Base-by-base conservation (phyloP, 2,113 vertebrate genomes). In the Dipodomys spectabilis region DNA sequence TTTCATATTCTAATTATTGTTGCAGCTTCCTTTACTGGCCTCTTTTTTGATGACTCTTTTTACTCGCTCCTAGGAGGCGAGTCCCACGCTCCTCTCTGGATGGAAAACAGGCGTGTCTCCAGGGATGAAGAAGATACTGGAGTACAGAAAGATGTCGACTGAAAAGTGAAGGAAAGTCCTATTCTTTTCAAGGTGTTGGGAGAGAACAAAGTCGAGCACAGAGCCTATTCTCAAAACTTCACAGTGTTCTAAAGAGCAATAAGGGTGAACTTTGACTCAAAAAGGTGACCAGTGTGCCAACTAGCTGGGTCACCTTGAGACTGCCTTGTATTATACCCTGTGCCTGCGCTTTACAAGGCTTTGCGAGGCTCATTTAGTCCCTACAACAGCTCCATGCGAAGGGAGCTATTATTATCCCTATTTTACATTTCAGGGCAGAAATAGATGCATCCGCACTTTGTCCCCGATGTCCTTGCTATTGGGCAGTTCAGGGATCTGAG, bases 1-100 rank as follows among this genome's bases (percentile, higher is more conserved):
- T 97, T 98, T 97, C 93, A 94, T 96, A 97, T 98, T 98, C 98
- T 98, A 98, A 98, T 98, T 98, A 98, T 98, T 97, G 97, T 97
- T 97, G 95, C 96, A 96, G 98, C 97, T 98, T 97, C 32, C 78
- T 97, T 97, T 95, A 94, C 95, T 96, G 97, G 87, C 92, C 95
- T 96, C 90, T 95, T 95, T 98, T 97, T 97, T 97, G 96, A 97
- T 96, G 96, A 96, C 96, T 97, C 95, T 96, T 97, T 97, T 93
- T 96, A 92, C 96, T 98, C 94, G 91, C 91, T 95, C 88, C 88
- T 84, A 86, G 94, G 97, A 96, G 91, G 49, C 88, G 82, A 92
- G 86, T 67, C 92, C 86, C 82, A 81, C 93, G 97, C 83, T 12
- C 95, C 94, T 97, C 96, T 95, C 94, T 77, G 86, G 91, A 91